Percentiles rank a stretch among this genome's conserved stretches.
Conservation (phyloP, 2,113 vertebrate genomes). For the Cisticola juncidis region DNA sequence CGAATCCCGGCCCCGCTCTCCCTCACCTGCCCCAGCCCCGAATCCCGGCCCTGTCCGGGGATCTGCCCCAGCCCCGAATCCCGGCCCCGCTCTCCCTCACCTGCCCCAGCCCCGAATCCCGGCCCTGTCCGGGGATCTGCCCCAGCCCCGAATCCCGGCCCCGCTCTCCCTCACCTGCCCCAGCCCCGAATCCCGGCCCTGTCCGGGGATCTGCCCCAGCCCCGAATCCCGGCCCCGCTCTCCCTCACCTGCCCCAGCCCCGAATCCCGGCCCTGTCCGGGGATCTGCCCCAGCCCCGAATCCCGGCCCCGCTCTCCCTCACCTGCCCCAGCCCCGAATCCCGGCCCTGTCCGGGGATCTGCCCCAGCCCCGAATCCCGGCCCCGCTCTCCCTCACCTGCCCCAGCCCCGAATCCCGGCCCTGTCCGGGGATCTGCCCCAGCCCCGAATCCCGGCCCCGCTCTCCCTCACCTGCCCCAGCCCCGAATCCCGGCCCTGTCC, state of each 20-base stretch:
- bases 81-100: neutral
- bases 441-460: neutral
- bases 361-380: neutral
- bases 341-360: neutral
- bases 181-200: fast-evolving
- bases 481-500: neutral
- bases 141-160: neutral
- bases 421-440: neutral
- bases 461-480: neutral
- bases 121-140: neutral
- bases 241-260: neutral
- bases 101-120: no score
- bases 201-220: neutral
- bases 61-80: neutral
- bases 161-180: neutral
- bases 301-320: neutral
- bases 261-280: neutral
- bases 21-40: neutral
- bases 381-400: neutral
- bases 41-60: neutral
- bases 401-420: fast-evolving
- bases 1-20: neutral
- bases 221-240: neutral
- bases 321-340: neutral
- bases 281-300: neutral